These are phyloP conservation scores for Andrena cerasifolii DNA, from an alignment of 1,140 invertebrate genomes.

Conservation along the genomic window DNA sequence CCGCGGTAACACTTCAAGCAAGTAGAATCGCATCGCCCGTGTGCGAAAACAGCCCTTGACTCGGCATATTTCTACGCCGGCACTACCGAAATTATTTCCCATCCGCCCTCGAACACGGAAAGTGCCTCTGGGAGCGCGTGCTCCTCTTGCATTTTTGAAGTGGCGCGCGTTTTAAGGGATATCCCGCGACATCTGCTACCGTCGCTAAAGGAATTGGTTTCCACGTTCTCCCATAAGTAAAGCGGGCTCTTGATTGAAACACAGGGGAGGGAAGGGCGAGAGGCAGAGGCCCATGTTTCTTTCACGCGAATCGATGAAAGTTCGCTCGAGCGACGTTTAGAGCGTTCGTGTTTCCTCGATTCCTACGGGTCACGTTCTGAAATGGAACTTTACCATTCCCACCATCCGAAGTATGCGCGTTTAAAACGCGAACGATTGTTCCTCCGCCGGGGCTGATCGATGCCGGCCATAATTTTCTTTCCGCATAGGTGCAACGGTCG, in stretches of 20 bases:
- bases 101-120: slow-evolving; percentile 17
- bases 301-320: slow-evolving; percentile 19
- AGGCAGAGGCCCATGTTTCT: neutral
- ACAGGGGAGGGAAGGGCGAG: neutral
- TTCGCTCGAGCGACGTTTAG: slow-evolving; percentile 37
- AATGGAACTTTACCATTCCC: slow-evolving; percentile 38
- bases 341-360: slow-evolving; percentile 15
- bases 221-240: neutral
- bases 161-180: neutral
- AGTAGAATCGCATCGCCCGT: neutral
- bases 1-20: neutral
- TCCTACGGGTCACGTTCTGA: neutral
- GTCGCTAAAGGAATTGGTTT: neutral
- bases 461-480: slow-evolving; percentile 48
- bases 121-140: neutral
- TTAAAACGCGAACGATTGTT: slow-evolving; percentile 48
- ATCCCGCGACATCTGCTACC: neutral
- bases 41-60: slow-evolving; percentile 12
- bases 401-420: slow-evolving; percentile 35
- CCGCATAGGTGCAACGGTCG: slow-evolving; percentile 11
- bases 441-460: slow-evolving; percentile 35
- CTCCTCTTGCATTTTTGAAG: neutral
- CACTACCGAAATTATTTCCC: slow-evolving; percentile 46
- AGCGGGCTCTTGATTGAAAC: neutral
- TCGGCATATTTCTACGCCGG: neutral